These are phyloP conservation scores for Meganola albula DNA, from an alignment of 2,888 invertebrate species.

Conservation along the genomic window DNA sequence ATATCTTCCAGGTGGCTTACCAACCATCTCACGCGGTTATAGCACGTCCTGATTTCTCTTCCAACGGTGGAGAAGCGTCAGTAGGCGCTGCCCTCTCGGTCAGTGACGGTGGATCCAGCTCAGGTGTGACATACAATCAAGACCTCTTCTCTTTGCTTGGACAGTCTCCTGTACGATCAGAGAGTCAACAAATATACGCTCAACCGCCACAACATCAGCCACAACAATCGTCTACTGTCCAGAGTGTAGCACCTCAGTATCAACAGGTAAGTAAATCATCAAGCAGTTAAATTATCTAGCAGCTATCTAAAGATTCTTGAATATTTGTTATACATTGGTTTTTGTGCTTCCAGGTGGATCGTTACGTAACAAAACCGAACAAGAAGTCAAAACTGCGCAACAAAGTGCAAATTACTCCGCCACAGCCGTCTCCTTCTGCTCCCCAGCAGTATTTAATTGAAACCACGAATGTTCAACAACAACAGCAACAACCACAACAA, in stretches of 20 bases:
- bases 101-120: constrained; percentile 51
- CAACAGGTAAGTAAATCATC: constrained; percentile 40
- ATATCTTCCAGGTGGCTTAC: too few species aligned
- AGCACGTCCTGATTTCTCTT: constrained; percentile 57
- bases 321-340: background rate
- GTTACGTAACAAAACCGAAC: constrained; percentile 59
- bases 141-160: constrained; percentile 56
- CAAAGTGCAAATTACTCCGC: constrained; percentile 44
- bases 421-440: constrained; percentile 45
- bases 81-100: constrained; percentile 69
- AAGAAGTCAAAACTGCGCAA: constrained; percentile 64
- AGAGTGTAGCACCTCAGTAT: constrained; percentile 48
- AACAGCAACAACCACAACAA: constrained; percentile 36
- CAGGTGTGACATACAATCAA: constrained; percentile 45
- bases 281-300: background rate
- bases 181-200: constrained; percentile 37
- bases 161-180: constrained; percentile 40
- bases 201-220: constrained; percentile 48
- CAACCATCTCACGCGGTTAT: constrained; percentile 68
- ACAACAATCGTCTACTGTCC: constrained; percentile 44
- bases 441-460: constrained; percentile 73
- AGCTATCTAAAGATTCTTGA: background rate
- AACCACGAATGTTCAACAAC: constrained; percentile 66
- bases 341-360: constrained; percentile 52
- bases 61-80: constrained; percentile 67